phyloP scores from a whole-genome alignment of 2,113 vertebrate species.

The Petrocephalus zakoni region DNA sequence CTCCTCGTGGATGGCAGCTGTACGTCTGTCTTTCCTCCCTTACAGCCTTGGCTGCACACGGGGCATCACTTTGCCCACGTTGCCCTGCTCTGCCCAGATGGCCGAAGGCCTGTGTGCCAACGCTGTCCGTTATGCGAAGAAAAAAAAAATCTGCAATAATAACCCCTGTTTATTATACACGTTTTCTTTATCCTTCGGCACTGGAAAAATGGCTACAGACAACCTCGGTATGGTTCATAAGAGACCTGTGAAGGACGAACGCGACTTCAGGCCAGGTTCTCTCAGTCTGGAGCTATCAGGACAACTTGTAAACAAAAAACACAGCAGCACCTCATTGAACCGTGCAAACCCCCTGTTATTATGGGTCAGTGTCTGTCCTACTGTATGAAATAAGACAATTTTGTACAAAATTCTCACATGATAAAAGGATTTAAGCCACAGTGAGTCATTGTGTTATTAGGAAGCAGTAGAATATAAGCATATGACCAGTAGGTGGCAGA shows the following conservation, averaged over 20 bases:
- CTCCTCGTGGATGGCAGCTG: background rate
- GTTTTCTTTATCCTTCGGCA: background rate
- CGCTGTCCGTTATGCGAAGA: background rate
- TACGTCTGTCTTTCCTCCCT: background rate
- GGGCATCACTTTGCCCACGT: background rate
- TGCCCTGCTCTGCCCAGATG: no score
- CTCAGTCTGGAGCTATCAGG: background rate
- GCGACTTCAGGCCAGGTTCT: background rate
- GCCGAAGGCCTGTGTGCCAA: background rate
- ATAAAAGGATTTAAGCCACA: background rate
- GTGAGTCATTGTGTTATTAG: background rate
- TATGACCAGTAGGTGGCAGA: background rate
- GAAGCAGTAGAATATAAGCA: background rate
- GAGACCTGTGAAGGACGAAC: background rate
- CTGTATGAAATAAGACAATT: slow-evolving; percentile 10
- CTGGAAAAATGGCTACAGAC: background rate
- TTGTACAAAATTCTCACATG: background rate
- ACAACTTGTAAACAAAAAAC: background rate
- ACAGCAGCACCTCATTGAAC: background rate
- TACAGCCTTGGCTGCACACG: background rate
- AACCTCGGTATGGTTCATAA: background rate
- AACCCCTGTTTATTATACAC: no score
- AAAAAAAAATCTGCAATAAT: background rate
- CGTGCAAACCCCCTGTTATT: slow-evolving; percentile 2
- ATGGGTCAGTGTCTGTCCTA: slow-evolving; percentile 4